These are phyloP conservation scores for Nannoperca obscura DNA, from an alignment of 2,797 vertebrate genomes.

Conservation along the genomic window DNA sequence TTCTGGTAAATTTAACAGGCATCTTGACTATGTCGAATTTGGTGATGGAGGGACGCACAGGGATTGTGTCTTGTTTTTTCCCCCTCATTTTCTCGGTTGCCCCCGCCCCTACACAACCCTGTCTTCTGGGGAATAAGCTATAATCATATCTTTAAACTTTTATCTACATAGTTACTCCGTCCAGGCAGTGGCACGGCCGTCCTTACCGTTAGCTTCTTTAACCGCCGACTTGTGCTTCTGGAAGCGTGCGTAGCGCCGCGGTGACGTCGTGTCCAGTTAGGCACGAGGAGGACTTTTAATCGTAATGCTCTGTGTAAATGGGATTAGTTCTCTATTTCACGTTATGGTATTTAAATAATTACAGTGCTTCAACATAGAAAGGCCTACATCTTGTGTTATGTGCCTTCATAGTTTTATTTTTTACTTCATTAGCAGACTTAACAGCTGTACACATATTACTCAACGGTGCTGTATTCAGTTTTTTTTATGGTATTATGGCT, in stretches of 20 bases:
- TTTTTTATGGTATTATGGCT: not conserved
- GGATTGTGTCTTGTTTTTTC: not conserved
- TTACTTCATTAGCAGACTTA: not conserved
- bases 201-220: not conserved
- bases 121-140: rapidly evolving
- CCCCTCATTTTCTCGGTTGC: rapidly evolving
- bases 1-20: rapidly evolving
- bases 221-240: not conserved
- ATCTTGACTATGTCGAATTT: not conserved
- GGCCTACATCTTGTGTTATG: too few species aligned
- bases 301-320: not conserved
- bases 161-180: too few species aligned
- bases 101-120: too few species aligned
- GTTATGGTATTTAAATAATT: not conserved
- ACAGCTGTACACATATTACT: too few species aligned
- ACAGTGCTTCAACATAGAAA: rapidly evolving
- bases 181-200: not conserved
- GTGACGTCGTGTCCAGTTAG: constrained; percentile 37
- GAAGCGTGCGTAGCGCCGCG: not conserved
- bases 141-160: rapidly evolving
- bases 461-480: too few species aligned
- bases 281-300: constrained; percentile 48
- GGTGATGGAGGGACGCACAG: constrained; percentile 22
- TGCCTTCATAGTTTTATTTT: not conserved
- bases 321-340: not conserved